phyloP scores from a whole-genome alignment of 2,113 vertebrate genomes.

The Salvator merianae region DNA sequence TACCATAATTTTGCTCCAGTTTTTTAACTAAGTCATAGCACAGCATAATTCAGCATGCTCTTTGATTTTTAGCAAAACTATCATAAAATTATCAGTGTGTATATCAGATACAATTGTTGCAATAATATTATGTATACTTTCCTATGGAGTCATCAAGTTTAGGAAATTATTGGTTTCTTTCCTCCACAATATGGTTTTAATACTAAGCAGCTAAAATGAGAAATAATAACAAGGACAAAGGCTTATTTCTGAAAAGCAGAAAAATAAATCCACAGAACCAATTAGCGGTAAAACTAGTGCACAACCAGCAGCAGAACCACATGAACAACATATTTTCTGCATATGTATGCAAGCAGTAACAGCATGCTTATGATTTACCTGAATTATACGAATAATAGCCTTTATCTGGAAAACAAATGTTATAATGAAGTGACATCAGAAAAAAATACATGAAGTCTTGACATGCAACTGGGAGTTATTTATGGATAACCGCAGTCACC shows the following conservation, averaged over 20 bases:
- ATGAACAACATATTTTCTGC: conserved; percentile 58
- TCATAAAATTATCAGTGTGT: conserved; percentile 31
- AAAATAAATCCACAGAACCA: conserved; percentile 53
- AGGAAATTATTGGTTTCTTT: conserved; percentile 22
- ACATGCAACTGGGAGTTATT: conserved; percentile 63
- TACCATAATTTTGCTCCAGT: conserved; percentile 15
- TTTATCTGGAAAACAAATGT: conserved; percentile 91
- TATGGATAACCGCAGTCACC: conserved; percentile 18
- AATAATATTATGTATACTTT: conserved; percentile 42
- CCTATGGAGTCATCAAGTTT: conserved; percentile 45
- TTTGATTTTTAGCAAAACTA: conserved; percentile 32
- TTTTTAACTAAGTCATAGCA: conserved; percentile 35
- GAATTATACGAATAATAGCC: conserved; percentile 90
- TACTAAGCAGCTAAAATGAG: conserved; percentile 17
- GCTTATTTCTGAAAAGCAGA: conserved; percentile 51
- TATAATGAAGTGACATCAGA: conserved; percentile 78
- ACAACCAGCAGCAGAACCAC: conserved; percentile 65
- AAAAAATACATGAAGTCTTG: conserved; percentile 59
- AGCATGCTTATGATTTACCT: conserved; percentile 87
- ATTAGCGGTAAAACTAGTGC: conserved; percentile 60
- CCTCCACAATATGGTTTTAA: conserved; percentile 27
- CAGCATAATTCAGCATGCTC: conserved; percentile 4
- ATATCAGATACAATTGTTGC: conserved; percentile 29
- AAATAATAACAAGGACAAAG: conserved; percentile 41
- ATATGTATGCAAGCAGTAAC: conserved; percentile 65